phyloP scores from a whole-genome alignment of 2,888 invertebrate species.

The Parnassius smintheus region DNA sequence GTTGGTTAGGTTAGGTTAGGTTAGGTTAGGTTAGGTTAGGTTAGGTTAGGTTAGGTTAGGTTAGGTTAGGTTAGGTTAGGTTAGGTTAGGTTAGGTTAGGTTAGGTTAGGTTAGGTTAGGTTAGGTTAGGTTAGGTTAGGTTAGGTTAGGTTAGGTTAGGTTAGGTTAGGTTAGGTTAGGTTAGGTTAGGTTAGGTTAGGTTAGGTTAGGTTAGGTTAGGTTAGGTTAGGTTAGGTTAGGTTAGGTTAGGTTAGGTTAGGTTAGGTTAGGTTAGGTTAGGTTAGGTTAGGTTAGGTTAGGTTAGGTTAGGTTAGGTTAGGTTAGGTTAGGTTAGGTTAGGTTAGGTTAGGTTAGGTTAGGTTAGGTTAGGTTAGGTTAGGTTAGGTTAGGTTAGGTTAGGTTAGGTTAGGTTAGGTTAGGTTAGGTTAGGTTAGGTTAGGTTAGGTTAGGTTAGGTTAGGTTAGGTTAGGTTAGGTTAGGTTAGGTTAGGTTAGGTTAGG shows the following conservation, averaged over 20 bases:
- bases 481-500: constrained; percentile 27
- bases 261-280: constrained; percentile 28
- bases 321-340: constrained; percentile 18
- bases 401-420: constrained; percentile 30
- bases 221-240: constrained; percentile 30
- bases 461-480: constrained; percentile 27
- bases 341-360: constrained; percentile 19
- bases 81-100: constrained; percentile 23
- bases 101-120: constrained; percentile 22
- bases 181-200: constrained; percentile 21
- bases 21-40: constrained; percentile 22
- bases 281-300: constrained; percentile 27
- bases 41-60: constrained; percentile 24
- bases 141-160: constrained; percentile 24
- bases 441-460: constrained; percentile 27
- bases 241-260: constrained; percentile 26
- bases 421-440: constrained; percentile 31
- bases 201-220: constrained; percentile 22
- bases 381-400: constrained; percentile 21
- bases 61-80: constrained; percentile 21
- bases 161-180: constrained; percentile 24
- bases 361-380: constrained; percentile 20
- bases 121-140: constrained; percentile 20
- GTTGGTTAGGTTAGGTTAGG: constrained; percentile 22
- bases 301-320: constrained; percentile 25